Conservation (phyloP, 2,797 vertebrate species). For the Caiman crocodilus region DNA sequence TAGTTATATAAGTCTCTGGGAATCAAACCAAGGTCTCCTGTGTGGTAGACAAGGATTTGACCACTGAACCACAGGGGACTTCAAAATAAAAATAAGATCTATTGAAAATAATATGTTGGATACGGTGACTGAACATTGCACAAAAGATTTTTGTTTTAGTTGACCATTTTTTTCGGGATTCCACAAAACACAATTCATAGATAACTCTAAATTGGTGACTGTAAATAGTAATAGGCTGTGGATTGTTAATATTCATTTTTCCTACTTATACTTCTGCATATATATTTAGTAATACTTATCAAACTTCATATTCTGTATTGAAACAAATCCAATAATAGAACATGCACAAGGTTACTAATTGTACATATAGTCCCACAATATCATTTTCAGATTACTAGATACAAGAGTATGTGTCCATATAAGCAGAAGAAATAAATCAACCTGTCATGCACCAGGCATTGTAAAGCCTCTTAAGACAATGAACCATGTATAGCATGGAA, state of each 20-base stretch:
- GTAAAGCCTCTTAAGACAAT: neutral
- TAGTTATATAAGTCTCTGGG: too few species aligned
- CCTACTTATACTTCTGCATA: slow-evolving; percentile 29
- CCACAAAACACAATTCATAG: neutral
- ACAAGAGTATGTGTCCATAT: neutral
- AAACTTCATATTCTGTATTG: slow-evolving; percentile 24
- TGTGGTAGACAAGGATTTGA: too few species aligned
- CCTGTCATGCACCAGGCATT: neutral
- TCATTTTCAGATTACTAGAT: slow-evolving; percentile 15
- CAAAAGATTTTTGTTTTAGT: slow-evolving; percentile 8
- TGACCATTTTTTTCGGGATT: slow-evolving; percentile 2
- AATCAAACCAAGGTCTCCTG: too few species aligned
- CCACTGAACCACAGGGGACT: too few species aligned
- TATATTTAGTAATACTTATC: slow-evolving; percentile 40
- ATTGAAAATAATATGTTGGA: neutral
- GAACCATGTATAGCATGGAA: neutral
- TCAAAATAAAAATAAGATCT: neutral
- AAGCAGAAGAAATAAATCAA: slow-evolving; percentile 10
- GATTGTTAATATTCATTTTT: slow-evolving; percentile 42
- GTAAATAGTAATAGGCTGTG: neutral
- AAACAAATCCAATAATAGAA: slow-evolving; percentile 31
- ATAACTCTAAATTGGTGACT: slow-evolving; percentile 9
- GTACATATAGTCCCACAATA: neutral
- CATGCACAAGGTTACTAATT: slow-evolving; percentile 21
- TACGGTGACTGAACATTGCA: neutral